Conservation (phyloP, 2,113 vertebrate genomes). For the Chlorodrepanis virens region DNA sequence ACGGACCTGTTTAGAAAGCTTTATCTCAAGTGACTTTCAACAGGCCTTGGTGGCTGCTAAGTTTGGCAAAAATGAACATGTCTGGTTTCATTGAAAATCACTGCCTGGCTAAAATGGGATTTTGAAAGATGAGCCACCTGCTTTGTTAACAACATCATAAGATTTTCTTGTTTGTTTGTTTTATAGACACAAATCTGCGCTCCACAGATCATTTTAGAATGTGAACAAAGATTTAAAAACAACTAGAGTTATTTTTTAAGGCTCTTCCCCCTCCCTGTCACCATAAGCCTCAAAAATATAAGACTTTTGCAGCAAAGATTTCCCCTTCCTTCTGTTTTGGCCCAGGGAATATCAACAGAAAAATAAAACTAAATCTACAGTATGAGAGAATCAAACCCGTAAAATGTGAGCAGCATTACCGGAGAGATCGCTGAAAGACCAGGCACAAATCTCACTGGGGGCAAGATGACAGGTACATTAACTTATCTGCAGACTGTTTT, state of each 20-base stretch:
- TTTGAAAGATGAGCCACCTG: slow-evolving; percentile 61
- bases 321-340: slow-evolving; percentile 39
- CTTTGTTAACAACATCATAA: slow-evolving; percentile 61
- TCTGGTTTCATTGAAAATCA: slow-evolving; percentile 68
- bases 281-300: slow-evolving; percentile 38
- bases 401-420: slow-evolving; percentile 15
- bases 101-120: slow-evolving; percentile 57
- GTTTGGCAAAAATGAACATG: slow-evolving; percentile 63
- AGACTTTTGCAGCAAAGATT: slow-evolving; percentile 3
- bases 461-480: neutral
- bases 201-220: slow-evolving; percentile 48
- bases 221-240: slow-evolving; percentile 13
- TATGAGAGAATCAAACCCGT: neutral
- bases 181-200: neutral
- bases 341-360: slow-evolving; percentile 22
- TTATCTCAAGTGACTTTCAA: slow-evolving; percentile 47
- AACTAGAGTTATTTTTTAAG: neutral
- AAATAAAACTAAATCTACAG: slow-evolving; percentile 43
- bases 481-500: slow-evolving; percentile 3
- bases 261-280: neutral
- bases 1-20: neutral
- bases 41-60: slow-evolving; percentile 45
- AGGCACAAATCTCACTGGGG: slow-evolving; percentile 17
- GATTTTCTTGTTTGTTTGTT: slow-evolving; percentile 14
- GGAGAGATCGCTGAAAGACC: neutral